Evolutionary conservation across 1,140 invertebrate genomes (phyloP).

Genomic region (Drosophila mauritiana): DNA sequence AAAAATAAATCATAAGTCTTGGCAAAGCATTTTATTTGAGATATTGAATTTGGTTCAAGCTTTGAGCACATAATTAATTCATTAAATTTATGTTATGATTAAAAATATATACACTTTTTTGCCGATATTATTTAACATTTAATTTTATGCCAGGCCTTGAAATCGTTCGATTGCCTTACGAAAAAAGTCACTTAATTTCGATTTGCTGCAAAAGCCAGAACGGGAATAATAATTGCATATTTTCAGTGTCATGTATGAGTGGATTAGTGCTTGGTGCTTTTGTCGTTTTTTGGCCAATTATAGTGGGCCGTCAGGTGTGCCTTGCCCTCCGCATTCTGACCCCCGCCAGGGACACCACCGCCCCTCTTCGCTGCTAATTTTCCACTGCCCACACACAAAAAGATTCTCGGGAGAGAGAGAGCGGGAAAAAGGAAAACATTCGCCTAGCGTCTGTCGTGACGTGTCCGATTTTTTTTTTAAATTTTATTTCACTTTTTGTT

Average conservation of each 20-base stretch:
- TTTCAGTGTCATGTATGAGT: conserved; percentile 8
- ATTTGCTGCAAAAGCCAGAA: conserved; percentile 7
- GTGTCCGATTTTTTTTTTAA: conserved; percentile 35
- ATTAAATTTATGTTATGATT: conserved; percentile 18
- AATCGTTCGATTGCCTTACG: conserved; percentile 11
- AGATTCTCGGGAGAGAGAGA: neutral
- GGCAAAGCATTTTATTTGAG: conserved; percentile 3
- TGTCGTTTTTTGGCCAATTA: conserved; percentile 33
- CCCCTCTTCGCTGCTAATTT: conserved; percentile 56
- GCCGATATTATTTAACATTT: conserved; percentile 7
- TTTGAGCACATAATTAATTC: conserved; percentile 6
- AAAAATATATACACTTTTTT: neutral
- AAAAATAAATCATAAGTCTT: conserved; percentile 9
- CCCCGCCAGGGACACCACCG: conserved; percentile 57
- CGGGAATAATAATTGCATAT: conserved; percentile 11
- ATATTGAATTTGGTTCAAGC: conserved; percentile 6
- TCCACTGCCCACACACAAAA: conserved; percentile 71
- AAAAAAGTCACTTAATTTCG: conserved; percentile 1
- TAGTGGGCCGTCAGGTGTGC: conserved; percentile 58
- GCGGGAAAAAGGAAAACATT: conserved; percentile 25
- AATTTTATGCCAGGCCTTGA: conserved; percentile 7
- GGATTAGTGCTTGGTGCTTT: conserved; percentile 4
- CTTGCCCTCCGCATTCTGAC: conserved; percentile 60
- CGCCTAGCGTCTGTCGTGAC: conserved; percentile 41
- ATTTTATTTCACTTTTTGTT: conserved; percentile 33